Evolutionary conservation across 2,113 vertebrate species (phyloP).

Genomic region (Semnornis frantzii): DNA sequence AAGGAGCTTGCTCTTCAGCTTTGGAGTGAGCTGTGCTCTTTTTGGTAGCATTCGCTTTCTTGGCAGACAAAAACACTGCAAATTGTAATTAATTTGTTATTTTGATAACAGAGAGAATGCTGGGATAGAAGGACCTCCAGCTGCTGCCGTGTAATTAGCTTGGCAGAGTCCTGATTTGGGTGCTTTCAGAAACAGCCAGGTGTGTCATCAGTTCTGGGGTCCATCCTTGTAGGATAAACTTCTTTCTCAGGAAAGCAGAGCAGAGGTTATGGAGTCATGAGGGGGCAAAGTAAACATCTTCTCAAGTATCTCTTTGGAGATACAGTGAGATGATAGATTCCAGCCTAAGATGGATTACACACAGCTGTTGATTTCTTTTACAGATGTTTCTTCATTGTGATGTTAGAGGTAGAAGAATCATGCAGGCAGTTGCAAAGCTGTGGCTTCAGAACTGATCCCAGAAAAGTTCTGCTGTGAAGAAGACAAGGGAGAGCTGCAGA

Average conservation of each 20-base stretch:
- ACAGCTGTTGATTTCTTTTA: background rate
- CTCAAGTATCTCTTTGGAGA: background rate
- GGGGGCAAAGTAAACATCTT: background rate
- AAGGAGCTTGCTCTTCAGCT: background rate
- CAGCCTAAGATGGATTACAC: background rate
- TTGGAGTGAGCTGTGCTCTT: background rate
- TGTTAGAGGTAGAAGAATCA: background rate
- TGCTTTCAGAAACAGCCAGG: background rate
- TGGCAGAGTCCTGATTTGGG: background rate
- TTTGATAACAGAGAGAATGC: background rate
- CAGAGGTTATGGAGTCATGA: background rate
- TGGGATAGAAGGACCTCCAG: background rate
- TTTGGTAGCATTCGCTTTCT: background rate
- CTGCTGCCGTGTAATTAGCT: background rate
- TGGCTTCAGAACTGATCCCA: background rate
- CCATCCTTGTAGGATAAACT: background rate
- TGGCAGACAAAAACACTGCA: background rate
- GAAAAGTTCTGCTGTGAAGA: background rate
- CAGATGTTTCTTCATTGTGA: background rate
- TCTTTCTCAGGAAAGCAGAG: background rate
- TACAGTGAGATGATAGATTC: background rate
- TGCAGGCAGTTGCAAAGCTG: background rate
- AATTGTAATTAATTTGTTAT: background rate
- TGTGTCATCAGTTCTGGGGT: background rate
- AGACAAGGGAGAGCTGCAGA: background rate